phyloP scores from a whole-genome alignment of 2,797 vertebrate species.

The Sphenopsis melanotis region DNA sequence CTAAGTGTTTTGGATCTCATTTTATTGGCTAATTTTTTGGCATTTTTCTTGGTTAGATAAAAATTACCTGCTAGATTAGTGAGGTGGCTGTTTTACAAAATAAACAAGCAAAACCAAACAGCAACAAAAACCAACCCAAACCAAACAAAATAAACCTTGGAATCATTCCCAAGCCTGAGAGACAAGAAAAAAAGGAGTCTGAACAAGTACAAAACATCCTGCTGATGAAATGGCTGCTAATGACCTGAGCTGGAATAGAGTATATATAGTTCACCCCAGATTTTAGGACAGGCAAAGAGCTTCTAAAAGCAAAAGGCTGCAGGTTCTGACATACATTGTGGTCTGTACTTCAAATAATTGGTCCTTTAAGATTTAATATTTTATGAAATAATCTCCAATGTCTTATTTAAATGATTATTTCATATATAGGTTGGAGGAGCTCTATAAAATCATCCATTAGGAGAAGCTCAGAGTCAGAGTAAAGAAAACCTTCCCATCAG shows the following conservation, averaged over 20 bases:
- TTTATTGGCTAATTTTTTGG: neutral
- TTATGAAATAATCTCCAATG: neutral
- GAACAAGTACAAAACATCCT: neutral
- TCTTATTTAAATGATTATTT: neutral
- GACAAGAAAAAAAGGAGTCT: neutral
- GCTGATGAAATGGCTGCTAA: neutral
- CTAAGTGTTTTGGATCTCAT: neutral
- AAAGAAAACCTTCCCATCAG: neutral
- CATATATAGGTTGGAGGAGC: neutral
- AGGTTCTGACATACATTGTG: neutral
- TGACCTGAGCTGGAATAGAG: neutral
- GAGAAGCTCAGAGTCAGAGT: neutral
- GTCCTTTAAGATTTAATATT: neutral
- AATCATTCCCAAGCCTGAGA: neutral
- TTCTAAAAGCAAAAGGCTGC: neutral
- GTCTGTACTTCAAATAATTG: neutral
- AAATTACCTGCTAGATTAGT: neutral
- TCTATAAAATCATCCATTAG: neutral
- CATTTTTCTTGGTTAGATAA: neutral
- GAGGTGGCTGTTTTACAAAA: neutral
- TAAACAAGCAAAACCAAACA: neutral
- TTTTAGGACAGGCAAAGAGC: neutral
- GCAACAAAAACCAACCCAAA: neutral
- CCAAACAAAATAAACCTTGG: neutral
- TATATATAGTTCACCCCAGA: neutral